Percentiles rank a stretch among this genome's conserved stretches.
phyloP scores from a whole-genome alignment of 2,113 vertebrate genomes.

The Psilopsiagon aymara region DNA sequence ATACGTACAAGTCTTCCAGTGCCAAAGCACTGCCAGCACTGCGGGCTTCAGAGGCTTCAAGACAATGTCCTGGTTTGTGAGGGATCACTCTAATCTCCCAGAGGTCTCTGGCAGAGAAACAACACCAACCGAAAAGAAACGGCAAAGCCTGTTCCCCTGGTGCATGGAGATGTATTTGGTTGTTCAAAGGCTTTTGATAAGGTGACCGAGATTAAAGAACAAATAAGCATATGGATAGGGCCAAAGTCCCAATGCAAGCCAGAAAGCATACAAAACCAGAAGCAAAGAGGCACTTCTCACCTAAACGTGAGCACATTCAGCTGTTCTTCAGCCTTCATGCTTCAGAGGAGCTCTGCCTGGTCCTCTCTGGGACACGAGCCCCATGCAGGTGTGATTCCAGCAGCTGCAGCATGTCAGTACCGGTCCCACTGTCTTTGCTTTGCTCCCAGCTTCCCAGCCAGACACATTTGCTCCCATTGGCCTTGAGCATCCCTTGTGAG shows the following conservation, averaged over 20 bases:
- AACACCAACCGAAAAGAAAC: not conserved
- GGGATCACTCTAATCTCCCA: not conserved
- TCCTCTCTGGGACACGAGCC: not conserved
- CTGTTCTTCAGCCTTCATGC: not conserved
- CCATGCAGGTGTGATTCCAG: accelerated
- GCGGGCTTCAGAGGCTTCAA: not conserved
- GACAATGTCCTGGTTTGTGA: not conserved
- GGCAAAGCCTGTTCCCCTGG: not conserved
- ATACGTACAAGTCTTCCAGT: not conserved
- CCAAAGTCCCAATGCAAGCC: not conserved
- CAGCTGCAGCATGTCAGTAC: not conserved
- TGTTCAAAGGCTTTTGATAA: conserved; percentile 40
- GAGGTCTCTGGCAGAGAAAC: not conserved
- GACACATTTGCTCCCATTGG: not conserved
- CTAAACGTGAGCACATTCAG: not conserved
- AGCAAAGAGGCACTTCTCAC: accelerated
- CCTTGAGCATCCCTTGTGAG: not conserved
- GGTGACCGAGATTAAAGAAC: not conserved
- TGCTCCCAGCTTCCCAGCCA: not conserved
- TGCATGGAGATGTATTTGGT: not conserved
- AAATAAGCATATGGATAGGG: not conserved
- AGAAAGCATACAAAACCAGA: not conserved
- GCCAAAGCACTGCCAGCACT: accelerated
- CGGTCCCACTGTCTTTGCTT: accelerated
- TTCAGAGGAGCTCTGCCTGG: not conserved